phyloP scores from a whole-genome alignment of 2,797 vertebrate genomes.

The Catharus ustulatus region DNA sequence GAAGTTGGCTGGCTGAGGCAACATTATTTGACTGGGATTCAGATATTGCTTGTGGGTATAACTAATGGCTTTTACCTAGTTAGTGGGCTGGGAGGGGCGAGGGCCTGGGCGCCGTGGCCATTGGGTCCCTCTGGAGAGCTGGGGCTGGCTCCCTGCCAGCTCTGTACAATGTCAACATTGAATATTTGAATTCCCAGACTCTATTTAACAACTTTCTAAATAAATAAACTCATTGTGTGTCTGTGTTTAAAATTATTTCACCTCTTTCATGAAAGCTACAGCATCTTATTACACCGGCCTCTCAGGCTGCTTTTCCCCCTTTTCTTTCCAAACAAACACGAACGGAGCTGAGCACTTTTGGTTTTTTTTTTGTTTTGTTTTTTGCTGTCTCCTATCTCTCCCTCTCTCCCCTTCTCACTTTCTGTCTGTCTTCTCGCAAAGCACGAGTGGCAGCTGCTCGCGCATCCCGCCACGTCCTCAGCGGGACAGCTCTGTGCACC shows the following conservation, averaged over 20 bases:
- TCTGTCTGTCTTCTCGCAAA: background rate
- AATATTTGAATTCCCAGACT: slow-evolving; percentile 99
- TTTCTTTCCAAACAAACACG: slow-evolving; percentile 75
- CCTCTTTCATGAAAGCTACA: slow-evolving; percentile 79
- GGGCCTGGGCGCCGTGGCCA: slow-evolving; percentile 80
- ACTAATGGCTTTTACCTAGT: slow-evolving; percentile 85
- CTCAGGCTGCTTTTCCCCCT: slow-evolving; percentile 64
- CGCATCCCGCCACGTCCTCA: background rate
- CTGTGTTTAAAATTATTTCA: slow-evolving; percentile 89
- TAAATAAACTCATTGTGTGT: slow-evolving; percentile 95
- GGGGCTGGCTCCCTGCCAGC: slow-evolving; percentile 85
- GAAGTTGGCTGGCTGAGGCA: slow-evolving; percentile 76
- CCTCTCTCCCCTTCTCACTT: background rate
- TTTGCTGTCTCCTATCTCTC: slow-evolving; percentile 8
- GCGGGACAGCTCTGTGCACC: slow-evolving; percentile 16
- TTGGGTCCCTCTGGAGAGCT: slow-evolving; percentile 79
- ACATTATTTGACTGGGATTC: slow-evolving; percentile 77
- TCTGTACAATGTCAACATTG: slow-evolving; percentile 95
- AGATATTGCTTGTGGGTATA: slow-evolving; percentile 80
- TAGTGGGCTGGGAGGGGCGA: slow-evolving; percentile 80
- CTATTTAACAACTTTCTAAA: slow-evolving; percentile 94
- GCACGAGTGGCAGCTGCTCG: background rate
- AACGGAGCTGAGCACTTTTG: slow-evolving; percentile 40
- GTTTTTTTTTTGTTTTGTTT: background rate
- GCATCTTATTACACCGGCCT: slow-evolving; percentile 77